Base-by-base conservation (phyloP, 2,888 invertebrate species). In the Meandrusa payeni region DNA sequence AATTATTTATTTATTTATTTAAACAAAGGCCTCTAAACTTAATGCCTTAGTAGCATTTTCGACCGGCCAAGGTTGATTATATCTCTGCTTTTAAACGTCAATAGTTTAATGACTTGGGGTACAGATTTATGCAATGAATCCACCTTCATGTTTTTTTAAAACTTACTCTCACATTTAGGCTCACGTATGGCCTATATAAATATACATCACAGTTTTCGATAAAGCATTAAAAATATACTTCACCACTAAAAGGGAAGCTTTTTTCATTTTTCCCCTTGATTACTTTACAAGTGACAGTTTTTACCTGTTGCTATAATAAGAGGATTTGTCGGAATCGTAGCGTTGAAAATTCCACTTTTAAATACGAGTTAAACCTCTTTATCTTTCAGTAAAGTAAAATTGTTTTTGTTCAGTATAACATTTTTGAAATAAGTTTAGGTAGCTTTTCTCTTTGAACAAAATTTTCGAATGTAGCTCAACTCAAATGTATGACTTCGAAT, bases 261-360 rank as follows among this genome's bases (percentile, higher is more conserved):
- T n/a, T n/a, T n/a, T n/a, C n/a, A n/a, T n/a, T 36, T 42, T 28
- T 27, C 12, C 1, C 12, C 36, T 15, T 17, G 10, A 6, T 13
- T 17, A 36, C 19, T 29, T 36, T 36, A 20, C 9, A 7, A 39
- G 17, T 29, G 17, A 9, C 12, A n/a, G 6, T n/a, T 9, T 13
- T 7, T 20, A 44, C 20, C 20, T 41, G 36, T 27, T 27, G 39
- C 27, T 43, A 10, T 42, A 31, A 31, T 39, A 47, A 40, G 28
- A 28, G 27, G 28, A 39, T 45, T 45, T 48, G 31, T 48, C 29
- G 29, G 33, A 41, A 20, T 15, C 15, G 24, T 11, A 26, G 34
- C 5, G 26, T 41, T 29, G 9, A 15, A n/a, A 6, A 15, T 40
- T 20, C 3, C 27, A 6, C 15, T 34, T 22, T 20, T 11, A 13